phyloP scores from a whole-genome alignment of 2,797 vertebrate species.

The Sphaeramia orbicularis region DNA sequence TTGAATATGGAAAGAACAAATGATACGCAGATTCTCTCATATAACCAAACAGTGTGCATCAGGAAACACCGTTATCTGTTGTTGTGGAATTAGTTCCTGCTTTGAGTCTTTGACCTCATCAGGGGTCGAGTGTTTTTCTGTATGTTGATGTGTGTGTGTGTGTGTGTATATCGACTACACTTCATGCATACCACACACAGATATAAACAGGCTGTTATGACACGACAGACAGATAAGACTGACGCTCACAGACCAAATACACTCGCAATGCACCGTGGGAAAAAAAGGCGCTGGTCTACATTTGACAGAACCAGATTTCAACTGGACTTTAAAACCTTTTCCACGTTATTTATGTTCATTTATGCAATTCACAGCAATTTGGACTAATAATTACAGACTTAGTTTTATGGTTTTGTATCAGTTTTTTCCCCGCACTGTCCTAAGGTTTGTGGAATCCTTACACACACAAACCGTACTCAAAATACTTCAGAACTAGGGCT shows the following conservation, averaged over 20 bases:
- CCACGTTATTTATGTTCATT: no score
- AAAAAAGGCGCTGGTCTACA: conserved; percentile 26
- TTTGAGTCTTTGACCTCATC: conserved; percentile 43
- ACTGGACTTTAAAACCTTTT: no score
- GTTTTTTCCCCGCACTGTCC: no score
- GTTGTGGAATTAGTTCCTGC: conserved; percentile 39
- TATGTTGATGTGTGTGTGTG: conserved; percentile 10
- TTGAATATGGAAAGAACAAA: no score
- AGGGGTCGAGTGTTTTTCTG: conserved; percentile 14
- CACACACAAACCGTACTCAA: no score
- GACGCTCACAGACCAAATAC: conserved; percentile 70
- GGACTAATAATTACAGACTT: no score
- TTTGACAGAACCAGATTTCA: no score
- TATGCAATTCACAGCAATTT: no score
- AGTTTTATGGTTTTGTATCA: no score
- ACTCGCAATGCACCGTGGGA: conserved; percentile 59
- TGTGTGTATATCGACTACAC: conserved; percentile 1
- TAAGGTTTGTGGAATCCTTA: no score
- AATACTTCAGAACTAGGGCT: no score
- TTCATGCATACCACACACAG: conserved; percentile 26
- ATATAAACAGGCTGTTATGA: conserved; percentile 64
- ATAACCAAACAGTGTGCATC: conserved; percentile 46
- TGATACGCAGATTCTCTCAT: no score
- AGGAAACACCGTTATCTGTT: conserved; percentile 35
- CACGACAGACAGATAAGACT: conserved; percentile 67